A percentile compares a stretch with the other conserved stretches of the same genome.
Evolutionary conservation across 2,888 invertebrate genomes (phyloP).

Genomic region (Luperina testacea): DNA sequence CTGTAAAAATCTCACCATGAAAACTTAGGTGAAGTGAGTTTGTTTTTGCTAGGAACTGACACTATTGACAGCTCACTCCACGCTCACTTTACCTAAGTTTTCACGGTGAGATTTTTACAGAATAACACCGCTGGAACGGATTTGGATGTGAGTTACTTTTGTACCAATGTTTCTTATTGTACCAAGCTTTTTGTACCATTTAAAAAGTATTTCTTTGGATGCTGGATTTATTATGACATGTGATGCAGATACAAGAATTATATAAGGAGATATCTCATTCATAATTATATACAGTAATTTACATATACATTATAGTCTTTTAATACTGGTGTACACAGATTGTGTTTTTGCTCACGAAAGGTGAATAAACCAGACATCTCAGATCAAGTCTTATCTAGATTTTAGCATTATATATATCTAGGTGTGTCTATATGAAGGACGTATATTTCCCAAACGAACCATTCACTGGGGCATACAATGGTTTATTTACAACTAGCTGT

Average conservation of each 20-base stretch:
- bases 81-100: no score
- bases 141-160: not conserved
- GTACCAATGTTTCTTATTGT: not conserved
- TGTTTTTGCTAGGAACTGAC: no score
- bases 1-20: no score
- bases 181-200: no score
- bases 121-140: not conserved
- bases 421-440: not conserved
- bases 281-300: no score
- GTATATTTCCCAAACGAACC: not conserved
- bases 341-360: not conserved
- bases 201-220: not conserved
- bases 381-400: not conserved
- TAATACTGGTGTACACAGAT: not conserved
- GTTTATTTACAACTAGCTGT: not conserved
- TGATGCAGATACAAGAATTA: not conserved
- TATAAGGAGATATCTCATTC: no score
- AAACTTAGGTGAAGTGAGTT: no score
- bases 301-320: no score
- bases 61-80: no score
- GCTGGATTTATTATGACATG: not conserved
- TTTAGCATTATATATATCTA: not conserved
- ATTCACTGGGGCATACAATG: not conserved
- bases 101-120: no score
- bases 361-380: not conserved